phyloP scores from a whole-genome alignment of 2,113 vertebrate genomes.

The Colistium nudipinnis region DNA sequence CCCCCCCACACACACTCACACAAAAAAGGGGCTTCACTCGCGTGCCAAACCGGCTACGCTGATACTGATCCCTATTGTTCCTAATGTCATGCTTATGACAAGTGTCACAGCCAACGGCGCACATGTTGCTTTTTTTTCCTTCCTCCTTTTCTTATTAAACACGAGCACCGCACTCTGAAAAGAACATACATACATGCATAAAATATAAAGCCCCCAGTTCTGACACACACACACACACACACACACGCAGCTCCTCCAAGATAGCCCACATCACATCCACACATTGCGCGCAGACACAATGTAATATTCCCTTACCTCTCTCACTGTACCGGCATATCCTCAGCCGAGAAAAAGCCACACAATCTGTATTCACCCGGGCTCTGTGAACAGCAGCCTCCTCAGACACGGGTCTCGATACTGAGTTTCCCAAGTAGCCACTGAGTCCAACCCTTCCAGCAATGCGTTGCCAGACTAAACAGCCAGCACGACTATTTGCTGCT shows the following conservation, averaged over 20 bases:
- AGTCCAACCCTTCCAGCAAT: constrained; percentile 80
- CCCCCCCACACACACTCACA: constrained; percentile 1
- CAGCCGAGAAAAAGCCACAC: constrained; percentile 71
- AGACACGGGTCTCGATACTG: constrained; percentile 70
- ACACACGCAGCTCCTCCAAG: constrained; percentile 63
- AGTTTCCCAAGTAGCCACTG: constrained; percentile 76
- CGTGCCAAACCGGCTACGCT: constrained; percentile 50
- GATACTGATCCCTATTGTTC: constrained; percentile 57
- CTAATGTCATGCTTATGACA: constrained; percentile 66
- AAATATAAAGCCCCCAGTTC: constrained; percentile 65
- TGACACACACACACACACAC: constrained; percentile 66
- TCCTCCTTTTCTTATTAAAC: constrained; percentile 5
- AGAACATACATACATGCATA: constrained; percentile 69
- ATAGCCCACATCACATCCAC: constrained; percentile 61
- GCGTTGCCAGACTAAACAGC: constrained; percentile 68
- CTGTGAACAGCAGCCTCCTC: constrained; percentile 74
- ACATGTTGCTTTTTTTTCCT: constrained; percentile 78
- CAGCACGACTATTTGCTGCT: constrained; percentile 75
- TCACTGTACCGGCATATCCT: constrained; percentile 75
- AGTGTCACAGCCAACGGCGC: constrained; percentile 74
- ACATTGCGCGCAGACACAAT: constrained; percentile 70
- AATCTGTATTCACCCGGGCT: constrained; percentile 65
- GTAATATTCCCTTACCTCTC: constrained; percentile 68
- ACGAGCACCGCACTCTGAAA: constrained; percentile 55
- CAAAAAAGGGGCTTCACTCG: constrained; percentile 36